A percentile compares a stretch with the other conserved stretches of the same genome.
These are phyloP conservation scores for Maconellicoccus hirsutus DNA, from an alignment of 1,140 invertebrate species.

Conservation along the genomic window DNA sequence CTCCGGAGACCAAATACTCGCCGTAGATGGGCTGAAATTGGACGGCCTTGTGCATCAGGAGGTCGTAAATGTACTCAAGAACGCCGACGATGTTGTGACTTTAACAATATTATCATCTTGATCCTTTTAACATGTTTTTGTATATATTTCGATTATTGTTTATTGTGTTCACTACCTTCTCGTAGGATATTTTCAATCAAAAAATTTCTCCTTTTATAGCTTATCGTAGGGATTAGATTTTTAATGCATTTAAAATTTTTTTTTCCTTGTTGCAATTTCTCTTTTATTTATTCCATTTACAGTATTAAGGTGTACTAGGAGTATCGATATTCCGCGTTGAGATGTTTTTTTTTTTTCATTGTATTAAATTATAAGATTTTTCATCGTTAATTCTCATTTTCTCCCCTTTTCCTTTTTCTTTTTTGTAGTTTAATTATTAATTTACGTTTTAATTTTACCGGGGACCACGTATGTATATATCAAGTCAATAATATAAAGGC, in stretches of 20 bases:
- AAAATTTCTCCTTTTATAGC: background rate
- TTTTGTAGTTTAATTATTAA: background rate
- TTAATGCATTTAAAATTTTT: background rate
- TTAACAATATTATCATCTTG: conserved; percentile 39
- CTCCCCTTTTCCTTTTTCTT: background rate
- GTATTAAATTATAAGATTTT: background rate
- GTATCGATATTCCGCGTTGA: background rate
- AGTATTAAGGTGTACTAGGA: background rate
- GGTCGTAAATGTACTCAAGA: conserved; percentile 47
- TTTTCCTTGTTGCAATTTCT: background rate
- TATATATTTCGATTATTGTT: background rate
- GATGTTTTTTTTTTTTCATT: background rate
- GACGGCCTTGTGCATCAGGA: conserved; percentile 48
- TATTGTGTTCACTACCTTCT: background rate
- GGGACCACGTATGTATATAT: background rate
- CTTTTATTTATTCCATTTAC: background rate
- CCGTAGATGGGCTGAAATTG: conserved; percentile 41
- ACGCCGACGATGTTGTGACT: conserved; percentile 41
- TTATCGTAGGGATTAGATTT: background rate
- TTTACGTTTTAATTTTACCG: background rate
- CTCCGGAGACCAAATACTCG: conserved; percentile 47
- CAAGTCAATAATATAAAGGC: background rate
- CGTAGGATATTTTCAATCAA: background rate
- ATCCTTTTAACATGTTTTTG: background rate
- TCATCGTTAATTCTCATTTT: background rate